These are phyloP conservation scores for Pseudobourletiella spinata DNA, from an alignment of 1,140 invertebrate genomes.

Conservation along the genomic window DNA sequence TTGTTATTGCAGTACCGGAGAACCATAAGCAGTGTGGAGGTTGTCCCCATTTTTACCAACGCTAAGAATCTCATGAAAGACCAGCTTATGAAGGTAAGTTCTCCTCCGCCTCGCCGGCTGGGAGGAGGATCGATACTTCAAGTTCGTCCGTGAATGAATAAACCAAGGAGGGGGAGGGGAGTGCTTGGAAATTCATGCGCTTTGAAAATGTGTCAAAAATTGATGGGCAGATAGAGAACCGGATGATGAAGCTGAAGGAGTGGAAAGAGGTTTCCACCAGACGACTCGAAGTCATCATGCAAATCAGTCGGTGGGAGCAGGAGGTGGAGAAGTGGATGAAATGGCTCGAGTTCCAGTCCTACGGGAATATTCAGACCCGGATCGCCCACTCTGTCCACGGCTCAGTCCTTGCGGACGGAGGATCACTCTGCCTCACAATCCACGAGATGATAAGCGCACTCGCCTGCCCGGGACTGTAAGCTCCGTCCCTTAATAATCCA, in stretches of 20 bases:
- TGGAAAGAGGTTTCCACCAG: conserved; percentile 6
- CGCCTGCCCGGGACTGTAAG: conserved; percentile 19
- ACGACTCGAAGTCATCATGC: conserved; percentile 13
- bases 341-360: conserved; percentile 27
- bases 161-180: no score
- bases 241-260: conserved; percentile 11
- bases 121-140: no score
- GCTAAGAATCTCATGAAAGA: conserved; percentile 20
- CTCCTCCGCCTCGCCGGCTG: no score
- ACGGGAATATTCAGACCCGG: conserved; percentile 20
- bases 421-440: neutral
- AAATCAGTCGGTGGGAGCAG: conserved; percentile 28
- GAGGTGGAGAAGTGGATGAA: conserved; percentile 29
- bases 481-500: neutral
- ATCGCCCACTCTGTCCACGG: conserved; percentile 22
- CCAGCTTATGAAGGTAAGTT: conserved; percentile 17
- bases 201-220: no score
- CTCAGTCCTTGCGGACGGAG: neutral
- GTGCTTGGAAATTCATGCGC: no score
- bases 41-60: conserved; percentile 14
- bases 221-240: conserved; percentile 20
- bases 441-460: conserved; percentile 22
- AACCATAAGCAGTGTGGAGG: conserved; percentile 6
- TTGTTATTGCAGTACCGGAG: conserved; percentile 4
- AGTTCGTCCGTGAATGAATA: no score